A percentile compares a stretch with the other conserved stretches of the same genome.
Evolutionary conservation across 2,113 vertebrate species (phyloP).

Genomic region (Mugil cephalus): DNA sequence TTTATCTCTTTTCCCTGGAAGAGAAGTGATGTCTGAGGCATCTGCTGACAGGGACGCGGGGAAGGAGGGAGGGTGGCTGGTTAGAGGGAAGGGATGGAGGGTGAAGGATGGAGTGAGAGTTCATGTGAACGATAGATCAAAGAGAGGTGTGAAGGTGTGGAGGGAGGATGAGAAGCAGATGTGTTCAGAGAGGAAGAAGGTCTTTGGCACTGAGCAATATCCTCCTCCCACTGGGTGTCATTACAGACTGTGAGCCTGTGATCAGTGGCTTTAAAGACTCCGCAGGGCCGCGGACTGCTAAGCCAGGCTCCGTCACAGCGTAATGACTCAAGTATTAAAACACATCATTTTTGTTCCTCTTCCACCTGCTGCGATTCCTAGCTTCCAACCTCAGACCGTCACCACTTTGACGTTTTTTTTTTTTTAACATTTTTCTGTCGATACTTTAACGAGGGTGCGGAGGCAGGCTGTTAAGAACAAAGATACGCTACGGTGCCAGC

Average conservation of each 20-base stretch:
- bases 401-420: neutral
- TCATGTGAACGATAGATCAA: constrained; percentile 23
- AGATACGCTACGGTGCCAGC: neutral
- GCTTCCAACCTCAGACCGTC: neutral
- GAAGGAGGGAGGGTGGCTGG: neutral
- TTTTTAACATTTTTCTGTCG: no score
- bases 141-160: constrained; percentile 13
- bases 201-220: constrained; percentile 20
- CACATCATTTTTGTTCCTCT: constrained; percentile 9
- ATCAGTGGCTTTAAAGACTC: constrained; percentile 46
- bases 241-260: constrained; percentile 24
- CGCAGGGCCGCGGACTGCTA: constrained; percentile 1
- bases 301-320: neutral
- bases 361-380: neutral
- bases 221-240: constrained; percentile 29
- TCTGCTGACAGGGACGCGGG: neutral
- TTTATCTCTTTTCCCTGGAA: neutral
- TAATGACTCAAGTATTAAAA: constrained; percentile 17
- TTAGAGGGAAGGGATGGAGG: neutral
- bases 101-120: neutral
- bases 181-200: constrained; percentile 9
- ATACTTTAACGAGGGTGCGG: neutral
- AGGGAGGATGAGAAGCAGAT: constrained; percentile 2
- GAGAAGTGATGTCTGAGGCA: neutral
- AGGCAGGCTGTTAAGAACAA: neutral